Evolutionary conservation across 2,888 invertebrate species (phyloP), one percentile per base, ranked within the genome.

Genomic region (Aplocera efformata): DNA sequence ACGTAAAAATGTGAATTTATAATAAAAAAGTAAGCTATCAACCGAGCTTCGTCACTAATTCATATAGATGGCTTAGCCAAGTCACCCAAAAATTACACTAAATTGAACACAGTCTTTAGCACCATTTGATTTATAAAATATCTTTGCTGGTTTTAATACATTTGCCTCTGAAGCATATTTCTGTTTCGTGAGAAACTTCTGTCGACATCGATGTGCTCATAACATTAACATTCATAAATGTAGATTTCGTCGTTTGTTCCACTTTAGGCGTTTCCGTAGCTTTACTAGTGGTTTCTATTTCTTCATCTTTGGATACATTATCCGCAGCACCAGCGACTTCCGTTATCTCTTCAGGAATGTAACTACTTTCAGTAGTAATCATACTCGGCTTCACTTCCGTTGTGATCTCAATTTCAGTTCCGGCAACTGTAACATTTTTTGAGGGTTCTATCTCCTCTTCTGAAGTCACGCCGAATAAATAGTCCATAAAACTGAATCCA

Each of bases 101-200:
- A 63, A 78, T 79, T 81, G 76, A 80, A 82, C 79, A 78, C 70
- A 71, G 67, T 65, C 64, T 38, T 56, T 65, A 76, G 74, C 79
- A 80, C 73, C 71, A 66, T 58, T 56, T 37, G 13, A 39, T 46
- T 71, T 83, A 84, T 74, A 78, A 68, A 36, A 79, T 53, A 55
- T 81, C 71, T 60, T 81, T 89, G 50, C 60, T 85, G 22, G 91
- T 90, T 81, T 95, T 95, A 50, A 96, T 91, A 73, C 96, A 96
- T 65, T 93, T 92, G 7, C 96, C 96, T 68, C 94, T 91, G 73
- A 94, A 96, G 68, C 96, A 96, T 50, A 96, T 96, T 82, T 96
- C 96, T 22, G 96, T 96, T 90, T 96, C 95, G 56, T 95, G 93
- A 7, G 95, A 94, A 27, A 94, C 89, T 73, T 94, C 94, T 10